Conservation (phyloP, 1,140 invertebrate species). For the Drosophila chauvacae region DNA sequence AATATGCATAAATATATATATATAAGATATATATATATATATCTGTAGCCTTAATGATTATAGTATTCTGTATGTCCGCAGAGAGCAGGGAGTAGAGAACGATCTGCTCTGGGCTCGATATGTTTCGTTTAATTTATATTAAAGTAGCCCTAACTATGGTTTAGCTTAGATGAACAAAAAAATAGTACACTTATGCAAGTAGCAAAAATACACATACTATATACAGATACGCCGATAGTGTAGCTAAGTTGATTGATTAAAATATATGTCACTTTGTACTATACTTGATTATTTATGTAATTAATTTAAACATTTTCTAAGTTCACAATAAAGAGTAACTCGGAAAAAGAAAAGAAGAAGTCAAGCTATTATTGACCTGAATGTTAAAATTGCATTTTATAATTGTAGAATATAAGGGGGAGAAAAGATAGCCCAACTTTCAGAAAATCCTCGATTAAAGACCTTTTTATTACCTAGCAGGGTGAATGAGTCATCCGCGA, state of each 20-base stretch:
- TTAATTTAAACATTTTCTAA: conserved; percentile 69
- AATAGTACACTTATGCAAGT: conserved; percentile 53
- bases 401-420: neutral
- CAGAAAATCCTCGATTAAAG: too few relatives aligned
- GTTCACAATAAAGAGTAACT: conserved; percentile 65
- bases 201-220: conserved; percentile 47
- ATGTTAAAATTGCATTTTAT: conserved; percentile 4
- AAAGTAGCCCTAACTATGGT: conserved; percentile 49
- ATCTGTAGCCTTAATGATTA: conserved; percentile 65
- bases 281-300: conserved; percentile 78
- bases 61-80: conserved; percentile 59
- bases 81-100: conserved; percentile 34
- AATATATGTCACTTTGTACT: conserved; percentile 16
- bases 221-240: conserved; percentile 46
- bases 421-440: too few relatives aligned
- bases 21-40: conserved; percentile 7
- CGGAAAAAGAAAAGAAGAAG: conserved; percentile 10
- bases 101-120: conserved; percentile 38
- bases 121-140: conserved; percentile 60
- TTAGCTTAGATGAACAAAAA: conserved; percentile 45
- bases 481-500: neutral
- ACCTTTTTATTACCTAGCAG: too few relatives aligned
- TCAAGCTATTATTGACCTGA: neutral
- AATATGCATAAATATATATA: neutral
- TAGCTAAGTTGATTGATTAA: conserved; percentile 55